Percentiles rank a stretch among this genome's conserved stretches.
These are phyloP conservation scores for Eretmochelys imbricata DNA, from an alignment of 2,113 vertebrate genomes.

Conservation along the genomic window DNA sequence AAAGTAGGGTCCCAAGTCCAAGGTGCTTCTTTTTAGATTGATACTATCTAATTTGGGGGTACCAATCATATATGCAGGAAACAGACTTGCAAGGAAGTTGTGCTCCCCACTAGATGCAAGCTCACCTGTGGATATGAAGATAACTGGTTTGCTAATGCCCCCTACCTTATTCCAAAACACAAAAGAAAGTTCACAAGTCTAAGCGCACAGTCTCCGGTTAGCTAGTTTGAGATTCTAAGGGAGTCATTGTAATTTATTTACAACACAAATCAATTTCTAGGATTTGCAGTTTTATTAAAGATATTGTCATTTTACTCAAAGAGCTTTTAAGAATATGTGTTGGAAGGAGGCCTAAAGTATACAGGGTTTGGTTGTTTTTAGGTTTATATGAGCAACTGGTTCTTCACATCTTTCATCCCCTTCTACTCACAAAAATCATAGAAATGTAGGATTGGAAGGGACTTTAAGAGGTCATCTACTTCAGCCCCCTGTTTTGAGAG, in stretches of 20 bases:
- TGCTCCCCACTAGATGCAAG: not conserved
- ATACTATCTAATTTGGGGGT: not conserved
- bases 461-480: not conserved
- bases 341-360: not conserved
- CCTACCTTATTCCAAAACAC: not conserved
- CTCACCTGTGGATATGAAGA: fast-evolving
- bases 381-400: not conserved
- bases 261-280: not conserved
- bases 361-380: not conserved
- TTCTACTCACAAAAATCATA: not conserved
- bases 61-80: not conserved
- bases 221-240: not conserved
- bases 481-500: too few species aligned
- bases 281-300: not conserved
- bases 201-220: not conserved
- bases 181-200: not conserved
- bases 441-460: not conserved
- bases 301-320: not conserved
- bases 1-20: not conserved
- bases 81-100: not conserved
- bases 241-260: not conserved
- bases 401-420: not conserved
- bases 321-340: not conserved
- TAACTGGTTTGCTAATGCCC: not conserved
- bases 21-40: not conserved